phyloP scores from a whole-genome alignment of 2,888 invertebrate species.

The Eurytoma adleriae region DNA sequence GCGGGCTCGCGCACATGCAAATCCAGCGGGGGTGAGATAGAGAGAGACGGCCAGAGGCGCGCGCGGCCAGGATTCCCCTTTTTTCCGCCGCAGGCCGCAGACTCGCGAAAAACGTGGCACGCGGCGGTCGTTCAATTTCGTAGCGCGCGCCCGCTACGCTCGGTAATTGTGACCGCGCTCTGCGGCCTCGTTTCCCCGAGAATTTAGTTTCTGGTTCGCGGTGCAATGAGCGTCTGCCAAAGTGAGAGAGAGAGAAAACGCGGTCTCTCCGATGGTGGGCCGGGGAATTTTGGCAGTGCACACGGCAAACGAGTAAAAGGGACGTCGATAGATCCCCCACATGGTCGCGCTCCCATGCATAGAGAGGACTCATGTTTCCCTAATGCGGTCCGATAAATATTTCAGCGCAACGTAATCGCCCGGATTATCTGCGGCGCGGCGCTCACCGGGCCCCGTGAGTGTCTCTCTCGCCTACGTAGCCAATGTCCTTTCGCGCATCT shows the following conservation, averaged over 20 bases:
- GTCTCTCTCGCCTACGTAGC: not conserved
- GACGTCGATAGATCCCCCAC: slow-evolving; percentile 30
- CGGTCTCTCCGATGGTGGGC: slow-evolving; percentile 15
- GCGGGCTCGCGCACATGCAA: not conserved
- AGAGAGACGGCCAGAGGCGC: not conserved
- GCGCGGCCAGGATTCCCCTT: not conserved
- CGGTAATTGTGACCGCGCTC: slow-evolving; percentile 72
- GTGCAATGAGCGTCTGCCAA: slow-evolving; percentile 39
- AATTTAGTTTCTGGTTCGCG: slow-evolving; percentile 70
- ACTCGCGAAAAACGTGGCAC: slow-evolving; percentile 64
- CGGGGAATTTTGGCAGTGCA: not conserved
- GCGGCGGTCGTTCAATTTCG: slow-evolving; percentile 69
- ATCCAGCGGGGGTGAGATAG: not conserved
- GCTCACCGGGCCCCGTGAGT: slow-evolving; percentile 57
- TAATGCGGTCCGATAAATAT: slow-evolving; percentile 74
- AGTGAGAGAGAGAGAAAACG: slow-evolving; percentile 2
- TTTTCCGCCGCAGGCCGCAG: slow-evolving; percentile 56
- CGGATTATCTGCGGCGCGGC: slow-evolving; percentile 67
- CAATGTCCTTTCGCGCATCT: slow-evolving; percentile 67
- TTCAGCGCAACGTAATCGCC: slow-evolving; percentile 74
- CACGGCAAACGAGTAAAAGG: not conserved
- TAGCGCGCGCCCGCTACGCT: slow-evolving; percentile 61
- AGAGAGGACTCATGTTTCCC: slow-evolving; percentile 47
- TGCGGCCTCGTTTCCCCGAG: slow-evolving; percentile 68
- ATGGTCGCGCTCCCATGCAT: slow-evolving; percentile 36